Percentiles rank a stretch among this genome's conserved stretches.
phyloP scores from a whole-genome alignment of 2,888 invertebrate genomes.

The Pandemis corylana region DNA sequence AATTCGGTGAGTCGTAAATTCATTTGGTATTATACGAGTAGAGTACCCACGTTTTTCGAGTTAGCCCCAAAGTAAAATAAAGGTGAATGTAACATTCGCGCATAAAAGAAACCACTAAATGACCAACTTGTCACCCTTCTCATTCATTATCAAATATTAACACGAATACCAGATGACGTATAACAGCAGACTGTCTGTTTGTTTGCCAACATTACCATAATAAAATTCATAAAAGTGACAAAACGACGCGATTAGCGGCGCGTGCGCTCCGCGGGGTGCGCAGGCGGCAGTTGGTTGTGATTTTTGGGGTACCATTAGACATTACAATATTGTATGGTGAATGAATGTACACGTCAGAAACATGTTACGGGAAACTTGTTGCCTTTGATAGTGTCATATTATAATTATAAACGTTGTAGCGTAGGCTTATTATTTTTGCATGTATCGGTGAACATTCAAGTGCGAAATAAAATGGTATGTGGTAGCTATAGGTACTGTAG shows the following conservation, averaged over 20 bases:
- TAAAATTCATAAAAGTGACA: constrained; percentile 72
- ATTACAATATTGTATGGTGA: not conserved
- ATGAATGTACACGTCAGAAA: not conserved
- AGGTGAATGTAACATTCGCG: not conserved
- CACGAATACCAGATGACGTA: constrained; percentile 73
- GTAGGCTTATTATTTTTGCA: not conserved
- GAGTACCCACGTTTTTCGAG: too few species aligned
- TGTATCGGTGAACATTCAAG: too few species aligned
- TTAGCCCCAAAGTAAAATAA: too few species aligned
- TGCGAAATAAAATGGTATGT: too few species aligned
- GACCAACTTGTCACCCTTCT: constrained; percentile 17
- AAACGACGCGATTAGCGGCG: constrained; percentile 70
- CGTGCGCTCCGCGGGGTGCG: constrained; percentile 68
- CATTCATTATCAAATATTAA: constrained; percentile 38
- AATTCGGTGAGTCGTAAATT: too few species aligned
- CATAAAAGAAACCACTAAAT: not conserved
- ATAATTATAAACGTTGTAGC: too few species aligned
- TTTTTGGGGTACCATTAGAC: constrained; percentile 27
- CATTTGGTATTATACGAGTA: too few species aligned
- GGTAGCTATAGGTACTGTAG: too few species aligned
- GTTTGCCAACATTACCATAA: constrained; percentile 61
- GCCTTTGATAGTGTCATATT: not conserved
- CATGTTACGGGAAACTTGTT: not conserved
- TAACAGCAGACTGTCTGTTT: constrained; percentile 69
- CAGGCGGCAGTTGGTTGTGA: constrained; percentile 31